A percentile compares a stretch with the other conserved stretches of the same genome.
These are phyloP conservation scores for Mercenaria mercenaria DNA, from an alignment of 1,140 invertebrate genomes.

Conservation along the genomic window DNA sequence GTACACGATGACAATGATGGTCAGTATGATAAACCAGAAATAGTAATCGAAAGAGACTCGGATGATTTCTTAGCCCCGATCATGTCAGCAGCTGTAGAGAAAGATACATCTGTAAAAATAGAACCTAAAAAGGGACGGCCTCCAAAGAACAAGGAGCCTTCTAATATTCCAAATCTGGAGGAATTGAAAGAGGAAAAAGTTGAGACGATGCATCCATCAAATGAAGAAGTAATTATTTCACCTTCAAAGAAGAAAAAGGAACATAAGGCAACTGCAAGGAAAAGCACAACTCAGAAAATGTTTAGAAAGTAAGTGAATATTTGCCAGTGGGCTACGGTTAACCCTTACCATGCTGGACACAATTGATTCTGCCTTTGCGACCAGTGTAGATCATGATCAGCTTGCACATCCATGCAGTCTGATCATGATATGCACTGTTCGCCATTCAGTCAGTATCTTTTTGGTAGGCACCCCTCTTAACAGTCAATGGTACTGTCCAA, in stretches of 20 bases:
- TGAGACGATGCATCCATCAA: conserved; percentile 46
- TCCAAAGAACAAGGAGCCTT: not conserved
- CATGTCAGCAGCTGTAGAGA: not conserved
- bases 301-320: conserved; percentile 44
- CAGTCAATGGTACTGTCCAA: no score
- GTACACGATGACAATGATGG: conserved; percentile 57
- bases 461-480: no score
- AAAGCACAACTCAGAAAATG: conserved; percentile 78
- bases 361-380: no score
- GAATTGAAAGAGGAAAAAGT: conserved; percentile 40
- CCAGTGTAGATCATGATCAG: no score
- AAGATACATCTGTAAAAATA: not conserved
- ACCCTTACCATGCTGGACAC: no score
- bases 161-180: not conserved
- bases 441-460: no score
- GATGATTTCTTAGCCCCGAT: conserved; percentile 59
- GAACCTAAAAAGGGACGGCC: not conserved
- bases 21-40: conserved; percentile 68
- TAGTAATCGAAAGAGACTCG: conserved; percentile 75
- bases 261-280: conserved; percentile 77
- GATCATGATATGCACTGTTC: no score
- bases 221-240: conserved; percentile 57
- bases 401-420: no score
- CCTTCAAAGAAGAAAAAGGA: conserved; percentile 54
- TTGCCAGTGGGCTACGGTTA: no score